Evolutionary conservation across 2,797 vertebrate genomes (phyloP).

Genomic region (Delichon dasypus): DNA sequence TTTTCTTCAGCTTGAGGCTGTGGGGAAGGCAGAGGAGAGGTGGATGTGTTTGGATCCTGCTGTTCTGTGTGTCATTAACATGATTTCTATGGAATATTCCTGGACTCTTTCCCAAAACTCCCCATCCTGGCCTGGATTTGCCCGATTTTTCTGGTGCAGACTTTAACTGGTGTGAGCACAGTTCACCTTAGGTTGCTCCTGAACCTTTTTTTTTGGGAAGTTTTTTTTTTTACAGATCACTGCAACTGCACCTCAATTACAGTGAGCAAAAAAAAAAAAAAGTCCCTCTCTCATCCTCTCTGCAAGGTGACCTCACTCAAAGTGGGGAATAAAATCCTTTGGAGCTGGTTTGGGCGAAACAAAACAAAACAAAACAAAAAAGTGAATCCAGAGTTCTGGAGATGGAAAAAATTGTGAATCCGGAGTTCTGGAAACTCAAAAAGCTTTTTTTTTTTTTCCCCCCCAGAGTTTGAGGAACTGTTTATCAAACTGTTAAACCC

Average conservation of each 20-base stretch:
- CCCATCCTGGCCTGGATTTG: neutral
- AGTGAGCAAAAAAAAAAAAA: neutral
- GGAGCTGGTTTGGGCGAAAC: neutral
- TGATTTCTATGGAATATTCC: neutral
- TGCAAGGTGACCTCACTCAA: neutral
- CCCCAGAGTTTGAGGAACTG: too few species aligned
- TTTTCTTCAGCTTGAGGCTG: neutral
- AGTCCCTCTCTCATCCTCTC: too few species aligned
- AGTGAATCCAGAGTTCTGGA: neutral
- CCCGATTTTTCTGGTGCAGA: neutral
- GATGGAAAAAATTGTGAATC: too few species aligned
- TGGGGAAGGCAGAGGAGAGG: neutral
- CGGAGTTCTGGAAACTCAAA: too few species aligned
- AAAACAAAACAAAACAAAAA: too few species aligned
- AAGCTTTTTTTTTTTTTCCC: too few species aligned
- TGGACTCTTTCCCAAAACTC: neutral
- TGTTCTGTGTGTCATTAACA: neutral
- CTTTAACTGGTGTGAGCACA: neutral
- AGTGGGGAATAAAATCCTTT: neutral
- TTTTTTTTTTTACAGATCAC: fast-evolving
- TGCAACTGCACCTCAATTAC: neutral
- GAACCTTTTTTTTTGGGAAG: neutral
- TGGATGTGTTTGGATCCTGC: neutral
- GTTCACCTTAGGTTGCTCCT: neutral
- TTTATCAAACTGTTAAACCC: neutral